Conservation (phyloP, 2,797 vertebrate species). For the Crenuchus spilurus region DNA sequence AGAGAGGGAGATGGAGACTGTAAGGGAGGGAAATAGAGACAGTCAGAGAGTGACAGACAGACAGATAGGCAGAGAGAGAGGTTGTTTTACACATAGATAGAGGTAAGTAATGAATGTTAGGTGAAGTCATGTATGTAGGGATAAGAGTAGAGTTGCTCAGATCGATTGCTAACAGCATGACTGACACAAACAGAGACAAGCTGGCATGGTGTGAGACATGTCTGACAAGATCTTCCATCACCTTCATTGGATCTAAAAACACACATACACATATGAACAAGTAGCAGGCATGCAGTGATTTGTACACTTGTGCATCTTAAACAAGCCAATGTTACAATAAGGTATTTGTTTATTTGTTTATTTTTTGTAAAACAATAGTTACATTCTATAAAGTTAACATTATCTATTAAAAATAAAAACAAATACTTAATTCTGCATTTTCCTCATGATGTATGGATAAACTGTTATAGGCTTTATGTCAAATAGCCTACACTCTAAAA, state of each 20-base stretch:
- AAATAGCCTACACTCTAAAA: no score
- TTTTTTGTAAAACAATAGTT: no score
- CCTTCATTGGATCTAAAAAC: neutral
- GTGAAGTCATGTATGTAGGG: constrained; percentile 43
- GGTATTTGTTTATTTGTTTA: no score
- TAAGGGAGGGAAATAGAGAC: constrained; percentile 15
- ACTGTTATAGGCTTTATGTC: no score
- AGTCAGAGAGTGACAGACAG: constrained; percentile 16
- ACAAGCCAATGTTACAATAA: no score
- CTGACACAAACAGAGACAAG: constrained; percentile 27
- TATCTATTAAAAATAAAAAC: no score
- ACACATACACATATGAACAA: constrained; percentile 5
- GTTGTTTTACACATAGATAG: constrained; percentile 21
- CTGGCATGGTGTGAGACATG: constrained; percentile 9
- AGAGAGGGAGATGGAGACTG: neutral
- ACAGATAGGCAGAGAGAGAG: constrained; percentile 3
- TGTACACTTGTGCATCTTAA: no score
- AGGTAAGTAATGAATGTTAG: constrained; percentile 43
- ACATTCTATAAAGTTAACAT: no score
- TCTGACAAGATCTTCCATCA: constrained; percentile 23
- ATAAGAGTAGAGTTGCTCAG: constrained; percentile 15
- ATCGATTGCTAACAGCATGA: constrained; percentile 23
- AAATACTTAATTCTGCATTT: no score
- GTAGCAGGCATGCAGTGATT: no score
- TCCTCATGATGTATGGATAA: no score